These are phyloP conservation scores for Erpobdella octoculata DNA, from an alignment of 2,888 invertebrate species.

Conservation along the genomic window DNA sequence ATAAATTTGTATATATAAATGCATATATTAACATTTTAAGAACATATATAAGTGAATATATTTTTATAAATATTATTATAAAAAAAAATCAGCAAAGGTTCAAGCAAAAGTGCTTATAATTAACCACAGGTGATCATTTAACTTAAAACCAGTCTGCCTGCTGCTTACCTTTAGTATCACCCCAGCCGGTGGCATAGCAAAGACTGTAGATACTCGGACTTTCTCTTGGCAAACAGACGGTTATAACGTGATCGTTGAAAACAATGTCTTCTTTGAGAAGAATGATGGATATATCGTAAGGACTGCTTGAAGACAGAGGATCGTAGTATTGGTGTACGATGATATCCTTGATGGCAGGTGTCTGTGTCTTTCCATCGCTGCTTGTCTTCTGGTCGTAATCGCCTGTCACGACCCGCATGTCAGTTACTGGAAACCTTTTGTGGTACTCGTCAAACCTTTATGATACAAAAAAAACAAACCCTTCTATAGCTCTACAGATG, in stretches of 20 bases:
- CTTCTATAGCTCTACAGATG: too few species aligned
- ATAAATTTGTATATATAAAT: too few species aligned
- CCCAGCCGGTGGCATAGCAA: constrained; percentile 17
- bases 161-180: neutral
- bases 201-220: neutral
- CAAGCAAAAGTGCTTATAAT: too few species aligned
- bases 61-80: too few species aligned
- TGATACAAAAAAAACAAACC: too few species aligned
- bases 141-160: neutral
- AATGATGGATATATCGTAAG: constrained; percentile 3
- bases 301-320: neutral
- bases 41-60: too few species aligned
- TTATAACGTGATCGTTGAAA: constrained; percentile 2
- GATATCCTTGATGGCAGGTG: neutral
- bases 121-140: neutral
- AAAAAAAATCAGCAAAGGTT: too few species aligned
- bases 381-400: constrained; percentile 6
- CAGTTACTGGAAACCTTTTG: too few species aligned
- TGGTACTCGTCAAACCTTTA: too few species aligned
- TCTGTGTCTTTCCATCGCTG: neutral
- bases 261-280: neutral
- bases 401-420: neutral
- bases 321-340: neutral
- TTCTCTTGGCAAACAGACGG: constrained; percentile 14
- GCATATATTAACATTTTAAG: neutral